A percentile compares a stretch with the other conserved stretches of the same genome.
These are phyloP conservation scores for Subacronicta megacephala DNA, from an alignment of 2,888 invertebrate species.

Conservation along the genomic window DNA sequence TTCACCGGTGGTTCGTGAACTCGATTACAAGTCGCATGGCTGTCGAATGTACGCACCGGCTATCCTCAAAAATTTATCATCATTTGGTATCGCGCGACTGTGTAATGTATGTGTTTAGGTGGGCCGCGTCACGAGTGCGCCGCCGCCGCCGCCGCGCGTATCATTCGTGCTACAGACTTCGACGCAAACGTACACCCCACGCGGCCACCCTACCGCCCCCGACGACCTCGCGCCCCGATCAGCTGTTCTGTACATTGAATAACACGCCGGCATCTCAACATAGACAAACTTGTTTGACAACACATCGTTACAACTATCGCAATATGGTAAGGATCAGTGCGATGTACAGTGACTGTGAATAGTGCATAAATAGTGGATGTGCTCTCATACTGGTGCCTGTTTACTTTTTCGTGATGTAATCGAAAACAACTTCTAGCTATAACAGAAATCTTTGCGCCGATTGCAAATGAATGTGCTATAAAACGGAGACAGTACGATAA, in stretches of 20 bases:
- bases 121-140: conserved; percentile 83
- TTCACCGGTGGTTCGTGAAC: conserved; percentile 71
- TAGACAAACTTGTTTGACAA: conserved; percentile 69
- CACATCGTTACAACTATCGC: conserved; percentile 63
- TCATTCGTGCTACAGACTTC: conserved; percentile 85
- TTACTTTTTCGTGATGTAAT: conserved; percentile 52
- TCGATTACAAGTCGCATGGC: conserved; percentile 78
- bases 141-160: conserved; percentile 77
- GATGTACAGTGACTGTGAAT: conserved; percentile 72
- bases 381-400: conserved; percentile 66
- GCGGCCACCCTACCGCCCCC: conserved; percentile 66
- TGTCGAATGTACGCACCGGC: conserved; percentile 76
- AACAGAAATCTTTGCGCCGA: conserved; percentile 27
- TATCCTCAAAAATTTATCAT: conserved; percentile 81
- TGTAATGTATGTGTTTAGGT: conserved; percentile 76
- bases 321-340: conserved; percentile 84
- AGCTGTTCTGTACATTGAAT: conserved; percentile 75
- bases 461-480: conserved; percentile 29
- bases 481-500: conserved; percentile 27
- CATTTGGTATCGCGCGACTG: conserved; percentile 71
- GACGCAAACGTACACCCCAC: conserved; percentile 75
- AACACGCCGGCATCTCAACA: conserved; percentile 60
- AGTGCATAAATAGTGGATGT: conserved; percentile 71
- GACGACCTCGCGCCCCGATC: conserved; percentile 74
- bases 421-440: conserved; percentile 27